A percentile compares a stretch with the other conserved stretches of the same genome.
These are phyloP conservation scores for Andrena bucephala DNA, from an alignment of 2,888 invertebrate genomes.

Conservation along the genomic window DNA sequence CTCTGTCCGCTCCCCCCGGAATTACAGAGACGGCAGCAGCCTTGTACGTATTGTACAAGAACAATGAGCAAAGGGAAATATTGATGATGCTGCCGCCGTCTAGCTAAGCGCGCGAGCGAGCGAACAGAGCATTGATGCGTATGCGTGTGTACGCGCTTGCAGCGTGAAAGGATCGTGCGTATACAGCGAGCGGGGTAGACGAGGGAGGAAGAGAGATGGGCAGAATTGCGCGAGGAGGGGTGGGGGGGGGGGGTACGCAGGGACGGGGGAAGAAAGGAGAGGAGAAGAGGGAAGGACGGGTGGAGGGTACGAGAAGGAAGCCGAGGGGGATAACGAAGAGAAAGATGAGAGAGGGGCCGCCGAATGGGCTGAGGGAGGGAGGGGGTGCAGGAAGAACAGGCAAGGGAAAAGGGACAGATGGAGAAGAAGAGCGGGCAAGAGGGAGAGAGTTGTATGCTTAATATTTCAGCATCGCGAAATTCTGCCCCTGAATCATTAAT, in stretches of 20 bases:
- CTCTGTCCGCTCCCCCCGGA: slow-evolving; percentile 65
- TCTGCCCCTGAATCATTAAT: slow-evolving; percentile 81
- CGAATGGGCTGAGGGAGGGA: slow-evolving; percentile 33
- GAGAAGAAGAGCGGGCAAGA: slow-evolving; percentile 47
- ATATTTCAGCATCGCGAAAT: slow-evolving; percentile 83
- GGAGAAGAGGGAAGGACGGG: slow-evolving; percentile 32
- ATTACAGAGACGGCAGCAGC: slow-evolving; percentile 72
- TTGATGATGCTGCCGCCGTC: slow-evolving; percentile 84
- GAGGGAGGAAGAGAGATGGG: slow-evolving; percentile 56
- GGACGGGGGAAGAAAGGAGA: slow-evolving; percentile 24
- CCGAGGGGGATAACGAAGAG: slow-evolving; percentile 59
- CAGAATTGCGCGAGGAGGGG: slow-evolving; percentile 22
- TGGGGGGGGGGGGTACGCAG: slow-evolving; percentile 30
- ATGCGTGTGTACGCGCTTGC: slow-evolving; percentile 62
- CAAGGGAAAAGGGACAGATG: slow-evolving; percentile 35
- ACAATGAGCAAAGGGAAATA: slow-evolving; percentile 87
- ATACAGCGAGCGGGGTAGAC: slow-evolving; percentile 57
- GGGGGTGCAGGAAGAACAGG: slow-evolving; percentile 53
- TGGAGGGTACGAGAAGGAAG: slow-evolving; percentile 17
- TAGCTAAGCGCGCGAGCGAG: slow-evolving; percentile 65
- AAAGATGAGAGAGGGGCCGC: slow-evolving; percentile 45
- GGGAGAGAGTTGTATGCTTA: slow-evolving; percentile 79
- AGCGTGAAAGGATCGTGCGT: slow-evolving; percentile 70
- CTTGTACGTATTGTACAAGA: slow-evolving; percentile 81
- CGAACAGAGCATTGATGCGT: slow-evolving; percentile 40